Evolutionary conservation across 2,888 invertebrate species (phyloP).

Genomic region (Mechanitis messenoides): DNA sequence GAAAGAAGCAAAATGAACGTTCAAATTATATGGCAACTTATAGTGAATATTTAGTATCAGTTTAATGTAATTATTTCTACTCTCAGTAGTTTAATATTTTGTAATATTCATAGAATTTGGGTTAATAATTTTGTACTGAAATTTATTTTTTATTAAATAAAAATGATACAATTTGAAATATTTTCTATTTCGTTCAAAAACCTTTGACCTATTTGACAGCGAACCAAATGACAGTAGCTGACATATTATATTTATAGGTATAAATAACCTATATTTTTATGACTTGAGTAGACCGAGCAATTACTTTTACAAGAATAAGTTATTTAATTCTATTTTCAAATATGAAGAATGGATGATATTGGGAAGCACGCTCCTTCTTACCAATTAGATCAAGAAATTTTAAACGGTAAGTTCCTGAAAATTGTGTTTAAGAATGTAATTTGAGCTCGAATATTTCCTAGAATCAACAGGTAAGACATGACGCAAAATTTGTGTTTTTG

Average conservation of each 20-base stretch:
- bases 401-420: conserved; percentile 55
- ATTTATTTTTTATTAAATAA: too few species aligned
- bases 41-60: too few species aligned
- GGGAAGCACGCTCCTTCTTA: conserved; percentile 65
- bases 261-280: conserved; percentile 18
- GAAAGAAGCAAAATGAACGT: too few species aligned
- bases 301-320: conserved; percentile 13
- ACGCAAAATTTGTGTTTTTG: conserved; percentile 43
- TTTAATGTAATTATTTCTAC: too few species aligned
- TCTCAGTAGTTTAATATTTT: too few species aligned
- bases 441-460: conserved; percentile 35
- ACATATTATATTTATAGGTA: conserved; percentile 8
- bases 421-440: conserved; percentile 32
- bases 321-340: conserved; percentile 52
- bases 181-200: not conserved
- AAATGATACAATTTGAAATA: not conserved
- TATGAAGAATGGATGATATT: conserved; percentile 76
- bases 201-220: conserved; percentile 18
- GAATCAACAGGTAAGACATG: conserved; percentile 46
- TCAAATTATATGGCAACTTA: too few species aligned
- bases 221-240: conserved; percentile 16
- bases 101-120: too few species aligned
- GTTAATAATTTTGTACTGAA: too few species aligned
- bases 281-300: conserved; percentile 8
- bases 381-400: conserved; percentile 69